Evolutionary conservation across 2,113 vertebrate species (phyloP).

Genomic region (Recurvirostra avosetta): DNA sequence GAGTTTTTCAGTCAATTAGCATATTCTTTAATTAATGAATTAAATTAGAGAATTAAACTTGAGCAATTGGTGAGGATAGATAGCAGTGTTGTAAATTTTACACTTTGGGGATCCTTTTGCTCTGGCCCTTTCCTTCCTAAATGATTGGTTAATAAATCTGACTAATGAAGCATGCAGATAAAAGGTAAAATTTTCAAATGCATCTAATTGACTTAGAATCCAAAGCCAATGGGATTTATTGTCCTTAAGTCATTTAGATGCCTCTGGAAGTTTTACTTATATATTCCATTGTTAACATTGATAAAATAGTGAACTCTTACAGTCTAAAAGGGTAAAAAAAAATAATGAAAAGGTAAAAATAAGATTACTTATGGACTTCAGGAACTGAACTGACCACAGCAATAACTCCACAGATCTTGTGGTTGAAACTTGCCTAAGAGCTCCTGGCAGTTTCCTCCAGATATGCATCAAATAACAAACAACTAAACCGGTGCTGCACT

Average conservation of each 20-base stretch:
- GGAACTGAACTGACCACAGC: constrained; percentile 1
- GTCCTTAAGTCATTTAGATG: constrained; percentile 50
- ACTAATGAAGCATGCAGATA: constrained; percentile 59
- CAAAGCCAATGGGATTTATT: constrained; percentile 56
- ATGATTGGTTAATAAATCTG: constrained; percentile 66
- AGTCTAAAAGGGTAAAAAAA: background rate
- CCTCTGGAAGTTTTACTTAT: constrained; percentile 39
- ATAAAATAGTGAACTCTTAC: constrained; percentile 46
- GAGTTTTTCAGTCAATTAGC: constrained; percentile 52
- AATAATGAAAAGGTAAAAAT: background rate
- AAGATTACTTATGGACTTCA: background rate
- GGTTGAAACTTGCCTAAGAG: background rate
- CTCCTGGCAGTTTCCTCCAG: background rate
- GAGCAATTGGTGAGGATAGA: constrained; percentile 53
- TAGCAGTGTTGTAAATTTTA: constrained; percentile 56
- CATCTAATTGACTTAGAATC: constrained; percentile 62
- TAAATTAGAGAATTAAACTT: constrained; percentile 66
- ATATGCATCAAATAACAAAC: background rate
- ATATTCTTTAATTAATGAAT: constrained; percentile 69
- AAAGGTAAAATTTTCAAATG: constrained; percentile 63
- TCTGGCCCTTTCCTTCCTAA: constrained; percentile 46
- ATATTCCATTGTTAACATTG: constrained; percentile 42
- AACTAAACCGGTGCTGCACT: background rate
- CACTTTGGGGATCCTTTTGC: constrained; percentile 60
- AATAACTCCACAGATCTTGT: background rate